A percentile compares a stretch with the other conserved stretches of the same genome.
phyloP scores from a whole-genome alignment of 2,888 invertebrate genomes.

The Clusia tigrina region DNA sequence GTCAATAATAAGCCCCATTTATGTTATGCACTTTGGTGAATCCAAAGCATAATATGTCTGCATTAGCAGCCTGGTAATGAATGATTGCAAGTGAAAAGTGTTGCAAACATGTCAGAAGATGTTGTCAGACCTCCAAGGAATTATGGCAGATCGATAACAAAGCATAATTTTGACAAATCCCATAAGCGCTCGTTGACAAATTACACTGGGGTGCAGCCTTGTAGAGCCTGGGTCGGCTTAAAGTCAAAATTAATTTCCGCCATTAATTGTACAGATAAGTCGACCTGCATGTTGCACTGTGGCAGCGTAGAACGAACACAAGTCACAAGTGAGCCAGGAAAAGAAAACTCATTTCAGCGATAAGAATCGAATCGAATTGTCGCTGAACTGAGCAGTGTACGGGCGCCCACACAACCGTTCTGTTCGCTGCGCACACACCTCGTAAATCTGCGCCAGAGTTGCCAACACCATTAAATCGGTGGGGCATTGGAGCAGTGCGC shows the following conservation, averaged over 20 bases:
- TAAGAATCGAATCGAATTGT: too few relatives aligned
- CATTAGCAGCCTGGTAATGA: too few relatives aligned
- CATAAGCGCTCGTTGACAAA: constrained; percentile 1
- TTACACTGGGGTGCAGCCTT: neutral
- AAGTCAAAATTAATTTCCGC: constrained; percentile 9
- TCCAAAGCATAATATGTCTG: too few relatives aligned
- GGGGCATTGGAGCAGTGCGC: neutral
- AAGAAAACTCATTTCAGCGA: too few relatives aligned
- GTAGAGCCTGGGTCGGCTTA: neutral
- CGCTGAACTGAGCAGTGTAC: neutral
- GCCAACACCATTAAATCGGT: neutral
- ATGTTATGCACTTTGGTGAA: too few relatives aligned
- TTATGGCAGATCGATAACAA: neutral
- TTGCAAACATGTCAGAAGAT: too few relatives aligned
- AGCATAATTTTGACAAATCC: neutral
- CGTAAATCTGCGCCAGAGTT: neutral
- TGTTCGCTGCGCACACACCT: neutral
- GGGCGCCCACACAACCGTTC: constrained; percentile 1
- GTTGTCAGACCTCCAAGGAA: too few relatives aligned
- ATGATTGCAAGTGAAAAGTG: too few relatives aligned
- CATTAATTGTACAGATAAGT: constrained; percentile 2
- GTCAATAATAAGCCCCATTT: too few relatives aligned
- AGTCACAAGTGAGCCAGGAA: neutral
- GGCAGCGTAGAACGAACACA: neutral
- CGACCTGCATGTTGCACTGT: neutral